phyloP scores from a whole-genome alignment of 1,140 invertebrate species.

The Coenobita brevimanus region DNA sequence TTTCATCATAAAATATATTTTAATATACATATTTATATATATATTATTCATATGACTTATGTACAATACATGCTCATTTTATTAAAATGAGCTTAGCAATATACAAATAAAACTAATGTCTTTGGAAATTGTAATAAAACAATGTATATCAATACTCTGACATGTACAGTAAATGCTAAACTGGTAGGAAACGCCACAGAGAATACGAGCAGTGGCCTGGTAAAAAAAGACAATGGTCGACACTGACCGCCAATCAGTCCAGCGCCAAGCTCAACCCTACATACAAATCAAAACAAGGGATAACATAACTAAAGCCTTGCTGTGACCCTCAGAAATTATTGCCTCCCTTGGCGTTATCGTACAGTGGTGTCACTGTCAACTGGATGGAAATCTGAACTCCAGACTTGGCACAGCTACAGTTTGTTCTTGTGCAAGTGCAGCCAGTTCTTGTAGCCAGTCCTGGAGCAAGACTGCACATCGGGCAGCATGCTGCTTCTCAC shows the following conservation, averaged over 20 bases:
- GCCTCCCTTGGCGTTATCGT: no score
- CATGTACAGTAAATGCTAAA: not conserved
- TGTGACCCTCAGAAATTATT: no score
- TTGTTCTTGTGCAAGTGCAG: slow-evolving; percentile 93
- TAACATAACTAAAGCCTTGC: no score
- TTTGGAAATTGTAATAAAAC: slow-evolving; percentile 22
- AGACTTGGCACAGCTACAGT: slow-evolving; percentile 59
- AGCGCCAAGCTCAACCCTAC: no score
- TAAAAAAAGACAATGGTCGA: no score
- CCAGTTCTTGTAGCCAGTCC: slow-evolving; percentile 94
- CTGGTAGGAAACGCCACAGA: not conserved
- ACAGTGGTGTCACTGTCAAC: slow-evolving; percentile 23
- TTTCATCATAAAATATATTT: slow-evolving; percentile 48
- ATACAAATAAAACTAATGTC: slow-evolving; percentile 43
- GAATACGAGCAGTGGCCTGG: no score
- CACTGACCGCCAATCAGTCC: no score
- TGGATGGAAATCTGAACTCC: slow-evolving; percentile 44
- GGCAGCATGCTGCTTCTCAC: slow-evolving; percentile 78
- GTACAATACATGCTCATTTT: slow-evolving; percentile 22
- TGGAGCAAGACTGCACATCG: slow-evolving; percentile 91
- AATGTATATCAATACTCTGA: not conserved
- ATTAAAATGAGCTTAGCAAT: slow-evolving; percentile 16
- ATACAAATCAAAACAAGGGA: no score
- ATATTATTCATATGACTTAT: slow-evolving; percentile 34
- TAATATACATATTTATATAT: slow-evolving; percentile 16